These are phyloP conservation scores for Nannoperca australis DNA, from an alignment of 2,797 vertebrate species.

Conservation along the genomic window DNA sequence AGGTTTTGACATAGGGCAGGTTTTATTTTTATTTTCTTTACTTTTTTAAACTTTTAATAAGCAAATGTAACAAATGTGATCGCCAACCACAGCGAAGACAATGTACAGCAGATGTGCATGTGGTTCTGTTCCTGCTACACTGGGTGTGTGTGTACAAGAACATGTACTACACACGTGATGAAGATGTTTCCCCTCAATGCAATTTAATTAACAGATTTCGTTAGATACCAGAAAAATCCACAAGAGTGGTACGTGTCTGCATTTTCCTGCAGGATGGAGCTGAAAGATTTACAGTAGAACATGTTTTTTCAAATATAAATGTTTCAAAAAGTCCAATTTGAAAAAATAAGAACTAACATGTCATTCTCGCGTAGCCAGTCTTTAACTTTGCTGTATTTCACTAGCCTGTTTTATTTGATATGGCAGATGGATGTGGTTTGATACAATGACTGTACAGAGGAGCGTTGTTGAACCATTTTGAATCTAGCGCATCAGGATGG, in stretches of 20 bases:
- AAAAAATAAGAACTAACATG: not conserved
- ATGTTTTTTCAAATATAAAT: not conserved
- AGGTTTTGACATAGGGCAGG: not conserved
- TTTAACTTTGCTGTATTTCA: not conserved
- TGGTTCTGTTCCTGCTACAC: not conserved
- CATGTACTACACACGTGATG: not conserved
- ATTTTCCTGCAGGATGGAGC: conserved; percentile 7
- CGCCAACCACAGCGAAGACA: not conserved
- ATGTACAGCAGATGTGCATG: not conserved
- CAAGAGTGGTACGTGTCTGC: not conserved
- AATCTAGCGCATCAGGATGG: too few species aligned
- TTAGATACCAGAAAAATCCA: not conserved
- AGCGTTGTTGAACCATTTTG: too few species aligned
- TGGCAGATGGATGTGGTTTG: too few species aligned
- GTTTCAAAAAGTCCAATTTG: not conserved
- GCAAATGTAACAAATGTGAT: not conserved
- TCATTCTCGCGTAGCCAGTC: not conserved
- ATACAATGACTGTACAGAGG: too few species aligned
- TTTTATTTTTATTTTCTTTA: not conserved
- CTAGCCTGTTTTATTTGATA: too few species aligned
- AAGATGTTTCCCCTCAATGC: not conserved
- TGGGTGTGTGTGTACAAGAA: not conserved
- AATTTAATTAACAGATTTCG: not conserved
- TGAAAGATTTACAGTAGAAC: not conserved
- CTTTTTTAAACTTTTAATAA: not conserved